These are phyloP conservation scores for Drosophila atroscutellata DNA, from an alignment of 2,888 invertebrate genomes.

Conservation along the genomic window DNA sequence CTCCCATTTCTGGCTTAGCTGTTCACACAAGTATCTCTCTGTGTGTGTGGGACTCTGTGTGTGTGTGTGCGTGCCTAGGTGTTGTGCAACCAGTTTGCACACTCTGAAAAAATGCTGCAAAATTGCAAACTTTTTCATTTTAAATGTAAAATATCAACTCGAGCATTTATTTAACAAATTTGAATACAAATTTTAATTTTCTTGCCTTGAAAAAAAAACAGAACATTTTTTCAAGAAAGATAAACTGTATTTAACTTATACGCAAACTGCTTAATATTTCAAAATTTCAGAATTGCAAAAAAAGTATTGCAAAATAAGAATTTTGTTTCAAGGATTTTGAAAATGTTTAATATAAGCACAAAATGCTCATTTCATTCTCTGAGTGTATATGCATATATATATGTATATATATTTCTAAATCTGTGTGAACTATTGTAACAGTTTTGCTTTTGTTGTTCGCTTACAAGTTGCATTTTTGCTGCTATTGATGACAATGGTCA, in stretches of 20 bases:
- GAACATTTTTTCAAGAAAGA: neutral
- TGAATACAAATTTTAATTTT: neutral
- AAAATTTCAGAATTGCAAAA: neutral
- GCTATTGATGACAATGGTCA: conserved; percentile 33
- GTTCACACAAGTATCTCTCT: neutral
- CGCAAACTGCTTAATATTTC: neutral
- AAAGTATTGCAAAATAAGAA: neutral
- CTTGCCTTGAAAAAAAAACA: no score
- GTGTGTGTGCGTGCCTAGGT: neutral
- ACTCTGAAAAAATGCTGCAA: neutral
- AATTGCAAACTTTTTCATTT: neutral
- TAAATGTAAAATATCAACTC: neutral
- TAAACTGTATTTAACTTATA: neutral
- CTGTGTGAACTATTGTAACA: conserved; percentile 15
- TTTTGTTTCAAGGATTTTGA: neutral
- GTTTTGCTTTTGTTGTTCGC: conserved; percentile 33
- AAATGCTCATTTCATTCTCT: neutral
- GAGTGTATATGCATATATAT: neutral
- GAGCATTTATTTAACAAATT: neutral
- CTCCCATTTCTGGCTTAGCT: conserved; percentile 29
- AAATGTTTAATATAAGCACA: neutral
- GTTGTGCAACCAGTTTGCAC: conserved; percentile 39
- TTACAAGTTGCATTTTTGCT: conserved; percentile 60
- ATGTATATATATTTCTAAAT: neutral
- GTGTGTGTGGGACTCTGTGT: neutral